These are phyloP conservation scores for Cinara cedri DNA, from an alignment of 2,888 invertebrate genomes.

Conservation along the genomic window DNA sequence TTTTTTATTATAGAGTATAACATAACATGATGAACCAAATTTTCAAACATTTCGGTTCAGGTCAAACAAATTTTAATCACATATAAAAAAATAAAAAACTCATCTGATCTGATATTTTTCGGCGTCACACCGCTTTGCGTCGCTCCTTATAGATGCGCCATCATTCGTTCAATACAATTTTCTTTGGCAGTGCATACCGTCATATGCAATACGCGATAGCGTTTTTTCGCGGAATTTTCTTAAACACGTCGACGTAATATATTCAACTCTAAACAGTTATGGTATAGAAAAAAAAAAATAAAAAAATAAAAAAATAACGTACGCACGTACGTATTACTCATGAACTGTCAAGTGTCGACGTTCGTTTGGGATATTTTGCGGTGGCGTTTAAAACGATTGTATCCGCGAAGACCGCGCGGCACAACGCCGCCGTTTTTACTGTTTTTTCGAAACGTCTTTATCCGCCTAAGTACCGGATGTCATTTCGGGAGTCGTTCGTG, in stretches of 20 bases:
- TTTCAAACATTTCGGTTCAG: too few relatives aligned
- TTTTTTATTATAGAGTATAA: too few relatives aligned
- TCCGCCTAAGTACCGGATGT: slow-evolving; percentile 22
- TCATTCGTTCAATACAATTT: too few relatives aligned
- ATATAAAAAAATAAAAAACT: too few relatives aligned
- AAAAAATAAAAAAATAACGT: neutral
- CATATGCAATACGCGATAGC: too few relatives aligned
- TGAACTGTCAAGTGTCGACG: slow-evolving; percentile 4
- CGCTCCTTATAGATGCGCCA: too few relatives aligned
- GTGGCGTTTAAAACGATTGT: slow-evolving; percentile 11
- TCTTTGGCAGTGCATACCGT: too few relatives aligned
- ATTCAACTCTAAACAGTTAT: neutral
- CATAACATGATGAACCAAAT: too few relatives aligned
- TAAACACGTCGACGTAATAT: neutral
- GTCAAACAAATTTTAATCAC: too few relatives aligned
- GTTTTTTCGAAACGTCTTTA: slow-evolving; percentile 17
- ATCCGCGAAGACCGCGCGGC: neutral
- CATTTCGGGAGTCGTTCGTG: slow-evolving; percentile 1
- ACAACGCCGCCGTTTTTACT: neutral
- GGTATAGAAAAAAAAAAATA: neutral
- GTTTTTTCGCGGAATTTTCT: too few relatives aligned
- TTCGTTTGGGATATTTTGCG: neutral
- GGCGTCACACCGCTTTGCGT: too few relatives aligned
- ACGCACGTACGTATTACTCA: neutral
- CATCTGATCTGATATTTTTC: too few relatives aligned